A percentile compares a stretch with the other conserved stretches of the same genome.
These are phyloP conservation scores for Holacanthus passer DNA, from an alignment of 2,113 vertebrate genomes.

Conservation along the genomic window DNA sequence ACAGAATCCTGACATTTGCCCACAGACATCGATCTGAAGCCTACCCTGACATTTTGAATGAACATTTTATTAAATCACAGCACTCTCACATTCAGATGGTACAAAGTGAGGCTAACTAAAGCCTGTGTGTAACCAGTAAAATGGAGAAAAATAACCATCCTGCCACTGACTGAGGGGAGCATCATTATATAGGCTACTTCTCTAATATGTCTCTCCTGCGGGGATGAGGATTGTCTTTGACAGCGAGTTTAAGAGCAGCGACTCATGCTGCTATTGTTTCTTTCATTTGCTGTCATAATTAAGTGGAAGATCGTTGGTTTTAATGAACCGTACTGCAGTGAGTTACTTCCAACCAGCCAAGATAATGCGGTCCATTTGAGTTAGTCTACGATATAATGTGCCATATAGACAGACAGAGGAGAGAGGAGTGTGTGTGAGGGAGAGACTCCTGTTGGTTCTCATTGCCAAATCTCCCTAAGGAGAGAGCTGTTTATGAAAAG, in stretches of 20 bases:
- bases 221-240: slow-evolving; percentile 24
- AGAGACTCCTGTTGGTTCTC: slow-evolving; percentile 66
- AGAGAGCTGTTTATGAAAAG: slow-evolving; percentile 74
- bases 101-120: slow-evolving; percentile 6
- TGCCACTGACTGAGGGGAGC: slow-evolving; percentile 6
- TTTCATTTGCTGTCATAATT: slow-evolving; percentile 55
- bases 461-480: slow-evolving; percentile 70
- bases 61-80: slow-evolving; percentile 41
- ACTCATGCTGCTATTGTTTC: slow-evolving; percentile 37
- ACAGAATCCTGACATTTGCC: slow-evolving; percentile 5
- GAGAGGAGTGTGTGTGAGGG: slow-evolving; percentile 46
- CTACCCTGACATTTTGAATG: slow-evolving; percentile 8
- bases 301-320: slow-evolving; percentile 48
- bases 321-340: slow-evolving; percentile 44
- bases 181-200: slow-evolving; percentile 3
- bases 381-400: slow-evolving; percentile 51
- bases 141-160: slow-evolving; percentile 14
- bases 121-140: background rate
- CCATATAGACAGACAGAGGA: slow-evolving; percentile 32
- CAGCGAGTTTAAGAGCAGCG: slow-evolving; percentile 38
- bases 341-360: slow-evolving; percentile 45
- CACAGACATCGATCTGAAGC: slow-evolving; percentile 4
- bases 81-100: slow-evolving; percentile 27
- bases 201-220: slow-evolving; percentile 27
- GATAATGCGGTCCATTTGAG: slow-evolving; percentile 56